Conservation (phyloP, 2,888 invertebrate genomes). For the Tenthredo notha region DNA sequence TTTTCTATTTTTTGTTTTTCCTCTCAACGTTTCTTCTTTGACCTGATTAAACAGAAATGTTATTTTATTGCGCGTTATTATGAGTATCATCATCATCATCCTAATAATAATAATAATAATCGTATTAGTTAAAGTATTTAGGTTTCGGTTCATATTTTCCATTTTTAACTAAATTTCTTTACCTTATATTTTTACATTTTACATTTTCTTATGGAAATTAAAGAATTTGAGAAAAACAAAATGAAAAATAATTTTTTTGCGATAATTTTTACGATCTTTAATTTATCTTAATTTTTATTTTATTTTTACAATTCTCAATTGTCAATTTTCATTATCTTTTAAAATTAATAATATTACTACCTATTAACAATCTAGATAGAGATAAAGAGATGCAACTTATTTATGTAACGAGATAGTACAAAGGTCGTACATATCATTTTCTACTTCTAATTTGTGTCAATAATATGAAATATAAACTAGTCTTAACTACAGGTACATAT, state of each 20-base stretch:
- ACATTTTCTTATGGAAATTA: not conserved
- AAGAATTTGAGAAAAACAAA: not conserved
- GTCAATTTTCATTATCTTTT: no score
- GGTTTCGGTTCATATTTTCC: not conserved
- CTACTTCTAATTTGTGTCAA: not conserved
- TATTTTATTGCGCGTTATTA: not conserved
- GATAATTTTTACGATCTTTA: not conserved
- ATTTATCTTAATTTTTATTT: no score
- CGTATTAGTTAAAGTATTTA: not conserved
- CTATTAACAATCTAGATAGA: not conserved
- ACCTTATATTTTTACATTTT: no score
- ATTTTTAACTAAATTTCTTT: not conserved
- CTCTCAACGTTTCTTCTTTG: not conserved
- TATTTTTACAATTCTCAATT: no score
- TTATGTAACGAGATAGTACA: not conserved
- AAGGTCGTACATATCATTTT: slow-evolving; percentile 10
- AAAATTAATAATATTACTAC: not conserved
- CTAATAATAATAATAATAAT: not conserved
- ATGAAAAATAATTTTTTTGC: no score
- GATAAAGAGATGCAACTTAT: not conserved
- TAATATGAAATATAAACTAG: not conserved
- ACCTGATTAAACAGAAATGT: not conserved
- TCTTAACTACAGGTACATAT: not conserved
- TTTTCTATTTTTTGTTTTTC: not conserved
- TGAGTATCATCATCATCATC: not conserved